Evolutionary conservation across 2,888 invertebrate species (phyloP).

Genomic region (Drosophila mercatorum): DNA sequence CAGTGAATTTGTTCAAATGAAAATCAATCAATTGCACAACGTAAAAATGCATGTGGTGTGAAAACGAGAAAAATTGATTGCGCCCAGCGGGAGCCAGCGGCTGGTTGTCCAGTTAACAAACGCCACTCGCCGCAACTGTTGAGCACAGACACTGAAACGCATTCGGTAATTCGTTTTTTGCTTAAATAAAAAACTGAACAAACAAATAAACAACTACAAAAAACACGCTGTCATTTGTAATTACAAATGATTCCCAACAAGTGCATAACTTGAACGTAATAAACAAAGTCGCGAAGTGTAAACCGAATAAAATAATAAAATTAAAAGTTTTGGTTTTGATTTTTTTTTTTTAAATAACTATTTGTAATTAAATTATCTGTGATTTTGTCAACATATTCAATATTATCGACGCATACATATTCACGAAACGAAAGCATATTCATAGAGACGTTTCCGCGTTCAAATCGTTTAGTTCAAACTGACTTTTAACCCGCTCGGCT

Average conservation of each 20-base stretch:
- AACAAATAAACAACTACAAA: background rate
- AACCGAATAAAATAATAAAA: constrained; percentile 40
- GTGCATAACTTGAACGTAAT: constrained; percentile 37
- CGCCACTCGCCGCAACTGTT: constrained; percentile 44
- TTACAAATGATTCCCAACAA: constrained; percentile 54
- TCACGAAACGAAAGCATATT: constrained; percentile 19
- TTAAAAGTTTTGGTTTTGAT: constrained; percentile 15
- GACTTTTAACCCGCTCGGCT: constrained; percentile 41
- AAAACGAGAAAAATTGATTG: constrained; percentile 71
- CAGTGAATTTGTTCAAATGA: constrained; percentile 44
- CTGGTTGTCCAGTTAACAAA: constrained; percentile 51
- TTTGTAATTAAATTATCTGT: constrained; percentile 76
- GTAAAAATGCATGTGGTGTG: constrained; percentile 55
- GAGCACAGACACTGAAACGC: constrained; percentile 27
- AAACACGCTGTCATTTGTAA: constrained; percentile 62
- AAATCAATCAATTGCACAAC: constrained; percentile 71
- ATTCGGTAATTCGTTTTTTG: constrained; percentile 7
- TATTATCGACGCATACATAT: constrained; percentile 41
- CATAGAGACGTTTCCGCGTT: constrained; percentile 17
- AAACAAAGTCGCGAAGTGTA: constrained; percentile 12
- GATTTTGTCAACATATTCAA: constrained; percentile 74
- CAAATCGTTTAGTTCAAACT: constrained; percentile 47
- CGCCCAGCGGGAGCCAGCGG: constrained; percentile 53
- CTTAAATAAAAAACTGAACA: constrained; percentile 20
- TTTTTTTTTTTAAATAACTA: constrained; percentile 24